Base-by-base conservation (phyloP, 1,140 invertebrate species). In the Venturia canescens region DNA sequence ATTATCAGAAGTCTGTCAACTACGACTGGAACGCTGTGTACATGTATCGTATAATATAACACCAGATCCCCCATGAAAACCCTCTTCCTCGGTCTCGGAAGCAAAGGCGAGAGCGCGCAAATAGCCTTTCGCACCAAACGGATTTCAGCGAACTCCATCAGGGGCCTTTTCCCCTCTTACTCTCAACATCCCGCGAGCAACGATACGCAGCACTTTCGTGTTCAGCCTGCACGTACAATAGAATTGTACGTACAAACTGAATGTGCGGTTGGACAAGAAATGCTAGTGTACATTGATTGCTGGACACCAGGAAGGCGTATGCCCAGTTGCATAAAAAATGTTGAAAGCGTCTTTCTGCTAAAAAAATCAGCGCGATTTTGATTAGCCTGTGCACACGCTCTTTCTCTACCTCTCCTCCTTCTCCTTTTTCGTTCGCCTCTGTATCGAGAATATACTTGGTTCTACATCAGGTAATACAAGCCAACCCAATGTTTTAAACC, bases 81-180 rank as follows among this genome's bases (percentile, higher is more conserved):
- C 4, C 53, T 57, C 53, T 18, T 53, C 60, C 60, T 26, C n/a
- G 26, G 7, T 26, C 60, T 26, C 60, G 23, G 23, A 23, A 23
- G 34, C 13, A 23, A 71, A 71, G 6, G 69, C 18, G 69, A 48
- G 75, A 53, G 53, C 72, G 77, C 71, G 80, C 79, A 82, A 84
- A 85, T 81, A 80, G 79, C 83, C 80, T 75, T 82, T 77, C 80
- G 57, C 81, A 74, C 60, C 74, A 77, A 84, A 85, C 82, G 80
- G 82, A 85, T 85, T 85, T 83, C 83, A 84, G 82, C 74, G n/a
- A 83, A 80, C 77, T 83, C 80, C 83, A 67, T 74, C 71, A 74
- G 21, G 26, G 81, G 70, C 77, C 78, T 78, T 74, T 81, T 53
- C 23, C 75, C 80, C 69, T 57, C 16, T n/a, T 26, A 26, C n/a